Evolutionary conservation across 2,888 invertebrate species (phyloP), one percentile per base, ranked within the genome.

Genomic region (Dasypogon diadema): DNA sequence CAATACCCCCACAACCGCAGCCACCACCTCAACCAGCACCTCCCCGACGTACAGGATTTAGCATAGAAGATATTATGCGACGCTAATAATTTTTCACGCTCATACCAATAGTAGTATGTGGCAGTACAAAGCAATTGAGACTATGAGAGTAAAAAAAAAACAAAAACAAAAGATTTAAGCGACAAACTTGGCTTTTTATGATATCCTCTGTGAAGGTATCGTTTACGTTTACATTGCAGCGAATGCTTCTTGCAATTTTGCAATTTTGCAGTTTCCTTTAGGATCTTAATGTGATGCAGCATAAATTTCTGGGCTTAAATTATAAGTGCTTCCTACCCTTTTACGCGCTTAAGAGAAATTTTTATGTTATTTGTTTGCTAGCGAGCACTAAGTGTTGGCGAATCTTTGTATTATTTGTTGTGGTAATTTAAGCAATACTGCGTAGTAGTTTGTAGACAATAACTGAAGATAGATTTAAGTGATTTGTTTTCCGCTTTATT

Each of bases 41-140:
- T 54, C 90, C 91, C 8, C 89, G 92, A 80, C 92, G 93, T 82
- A 93, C 94, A 83, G 95, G 95, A 16, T 95, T 95, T 85, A 95
- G 94, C 83, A 95, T 95, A 87, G 95, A 94, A 83, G 95, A 95
- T 81, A 95, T 95, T 80, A 95, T 95, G 95, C 90, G 95, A 82
- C 93, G 94, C 86, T 94, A 89, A 89, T 48, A 42, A 58, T 42
- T 56, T 10, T 63, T 63, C 60, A 1, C 54, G 8, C 8, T 18
- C 21, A 16, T 6, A 5, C n/a, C 22, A 54, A 3, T 1, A 10
- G 6, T 12, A 22, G 14, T 21, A 5, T 2, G 18, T 16, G 21
- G 24, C 51, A 51, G 70, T 68, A 68, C 65, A 68, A 68, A 68
- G 46, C 65, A 48, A 68, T 48, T 48, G 65, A 68, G 65, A 68